These are phyloP conservation scores for Pithys albifrons DNA, from an alignment of 2,113 vertebrate genomes.

Conservation along the genomic window DNA sequence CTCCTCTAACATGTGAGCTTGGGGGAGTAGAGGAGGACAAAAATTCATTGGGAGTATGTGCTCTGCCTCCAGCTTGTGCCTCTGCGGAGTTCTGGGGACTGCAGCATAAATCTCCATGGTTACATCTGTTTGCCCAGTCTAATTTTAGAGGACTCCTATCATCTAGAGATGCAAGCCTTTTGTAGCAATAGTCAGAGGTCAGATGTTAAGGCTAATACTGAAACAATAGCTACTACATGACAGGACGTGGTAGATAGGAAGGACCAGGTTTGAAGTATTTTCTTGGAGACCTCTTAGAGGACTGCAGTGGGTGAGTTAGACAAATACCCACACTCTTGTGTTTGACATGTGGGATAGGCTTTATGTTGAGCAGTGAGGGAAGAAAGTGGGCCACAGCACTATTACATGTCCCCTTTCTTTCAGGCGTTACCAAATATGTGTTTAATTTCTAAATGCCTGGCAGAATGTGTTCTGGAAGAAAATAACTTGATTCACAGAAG, in stretches of 20 bases:
- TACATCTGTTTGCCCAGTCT: not conserved
- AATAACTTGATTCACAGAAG: not conserved
- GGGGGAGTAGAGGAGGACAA: not conserved
- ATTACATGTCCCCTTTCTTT: not conserved
- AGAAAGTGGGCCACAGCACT: not conserved
- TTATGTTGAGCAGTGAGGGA: not conserved
- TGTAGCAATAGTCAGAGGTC: not conserved
- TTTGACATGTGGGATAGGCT: not conserved
- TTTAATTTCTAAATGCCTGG: not conserved
- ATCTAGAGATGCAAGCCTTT: not conserved
- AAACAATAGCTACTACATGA: not conserved
- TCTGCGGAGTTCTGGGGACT: not conserved
- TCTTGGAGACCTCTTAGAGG: not conserved
- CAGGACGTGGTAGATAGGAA: not conserved
- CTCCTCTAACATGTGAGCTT: not conserved
- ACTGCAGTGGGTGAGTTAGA: not conserved
- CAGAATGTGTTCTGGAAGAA: not conserved
- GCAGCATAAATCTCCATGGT: slow-evolving; percentile 40
- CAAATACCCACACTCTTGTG: not conserved
- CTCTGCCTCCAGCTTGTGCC: not conserved
- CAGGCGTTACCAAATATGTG: not conserved
- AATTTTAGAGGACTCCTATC: slow-evolving; percentile 8
- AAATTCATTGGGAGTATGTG: not conserved
- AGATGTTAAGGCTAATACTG: not conserved
- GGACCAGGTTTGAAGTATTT: not conserved